These are phyloP conservation scores for Tachyglossus aculeatus DNA, from an alignment of 2,797 vertebrate species.

Conservation along the genomic window DNA sequence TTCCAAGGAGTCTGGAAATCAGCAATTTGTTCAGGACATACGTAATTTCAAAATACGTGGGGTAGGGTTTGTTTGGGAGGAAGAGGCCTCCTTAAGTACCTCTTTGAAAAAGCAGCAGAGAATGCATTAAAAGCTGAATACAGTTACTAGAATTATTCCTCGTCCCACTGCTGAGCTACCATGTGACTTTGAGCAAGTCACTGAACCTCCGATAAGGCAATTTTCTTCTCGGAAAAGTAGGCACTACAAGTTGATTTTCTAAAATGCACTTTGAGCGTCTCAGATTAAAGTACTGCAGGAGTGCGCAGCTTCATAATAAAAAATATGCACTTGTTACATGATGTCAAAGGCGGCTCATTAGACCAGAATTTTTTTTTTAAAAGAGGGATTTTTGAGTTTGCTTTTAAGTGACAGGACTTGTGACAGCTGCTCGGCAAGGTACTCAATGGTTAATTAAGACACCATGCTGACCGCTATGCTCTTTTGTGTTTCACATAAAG, in stretches of 20 bases:
- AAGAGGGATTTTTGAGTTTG: conserved; percentile 36
- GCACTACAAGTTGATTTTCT: not conserved
- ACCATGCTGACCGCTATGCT: conserved; percentile 21
- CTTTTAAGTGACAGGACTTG: conserved; percentile 50
- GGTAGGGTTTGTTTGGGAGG: too few species aligned
- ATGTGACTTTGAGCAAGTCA: conserved; percentile 17
- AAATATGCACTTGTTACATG: conserved; percentile 20
- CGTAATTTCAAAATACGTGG: too few species aligned
- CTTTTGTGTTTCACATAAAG: conserved; percentile 49
- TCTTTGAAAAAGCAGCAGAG: too few species aligned
- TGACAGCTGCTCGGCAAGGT: conserved; percentile 41
- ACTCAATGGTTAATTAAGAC: conserved; percentile 61
- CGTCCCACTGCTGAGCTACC: too few species aligned
- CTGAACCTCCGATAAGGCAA: not conserved
- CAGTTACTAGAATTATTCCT: too few species aligned
- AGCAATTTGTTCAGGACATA: too few species aligned
- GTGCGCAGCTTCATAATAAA: not conserved
- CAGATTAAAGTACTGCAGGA: not conserved
- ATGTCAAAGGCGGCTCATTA: conserved; percentile 29
- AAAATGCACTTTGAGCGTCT: not conserved
- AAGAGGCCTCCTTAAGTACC: too few species aligned
- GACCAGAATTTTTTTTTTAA: conserved; percentile 13
- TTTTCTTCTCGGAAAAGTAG: not conserved
- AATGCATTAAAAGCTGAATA: too few species aligned
- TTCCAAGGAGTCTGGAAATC: not conserved